These are phyloP conservation scores for Sesamia nonagrioides DNA, from an alignment of 1,140 invertebrate species.

Conservation along the genomic window DNA sequence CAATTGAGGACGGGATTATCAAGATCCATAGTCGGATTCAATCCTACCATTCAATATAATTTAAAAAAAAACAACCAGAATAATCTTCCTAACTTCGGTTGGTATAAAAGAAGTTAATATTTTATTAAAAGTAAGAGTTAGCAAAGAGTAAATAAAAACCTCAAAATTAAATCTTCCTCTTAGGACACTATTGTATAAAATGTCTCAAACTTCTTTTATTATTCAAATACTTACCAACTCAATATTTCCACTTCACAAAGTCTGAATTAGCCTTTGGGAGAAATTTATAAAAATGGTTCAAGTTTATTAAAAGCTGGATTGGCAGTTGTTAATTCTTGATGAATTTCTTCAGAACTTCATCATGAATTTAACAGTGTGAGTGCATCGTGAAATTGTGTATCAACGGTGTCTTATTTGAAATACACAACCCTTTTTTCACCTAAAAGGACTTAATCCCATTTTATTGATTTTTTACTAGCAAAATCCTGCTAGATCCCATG, in stretches of 20 bases:
- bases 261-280: constrained; percentile 43
- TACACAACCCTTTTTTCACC: background rate
- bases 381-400: constrained; percentile 17
- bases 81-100: background rate
- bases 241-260: constrained; percentile 42
- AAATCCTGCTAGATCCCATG: no score
- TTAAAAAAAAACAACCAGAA: no score
- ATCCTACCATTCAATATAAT: no score
- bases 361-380: no score
- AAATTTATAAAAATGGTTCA: constrained; percentile 40
- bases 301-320: constrained; percentile 43
- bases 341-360: constrained; percentile 36
- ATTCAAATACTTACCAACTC: constrained; percentile 42
- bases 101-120: constrained; percentile 8
- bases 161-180: constrained; percentile 25
- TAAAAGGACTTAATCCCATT: background rate
- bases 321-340: constrained; percentile 34
- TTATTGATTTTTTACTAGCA: background rate
- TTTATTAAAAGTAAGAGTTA: background rate
- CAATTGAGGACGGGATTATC: no score
- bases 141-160: background rate
- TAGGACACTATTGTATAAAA: constrained; percentile 34
- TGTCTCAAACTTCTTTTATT: constrained; percentile 39
- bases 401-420: constrained; percentile 6
- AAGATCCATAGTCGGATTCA: no score